Evolutionary conservation across 1,140 invertebrate species (phyloP), one percentile per base, ranked within the genome.

Genomic region (Lordiphosa stackelbergi): DNA sequence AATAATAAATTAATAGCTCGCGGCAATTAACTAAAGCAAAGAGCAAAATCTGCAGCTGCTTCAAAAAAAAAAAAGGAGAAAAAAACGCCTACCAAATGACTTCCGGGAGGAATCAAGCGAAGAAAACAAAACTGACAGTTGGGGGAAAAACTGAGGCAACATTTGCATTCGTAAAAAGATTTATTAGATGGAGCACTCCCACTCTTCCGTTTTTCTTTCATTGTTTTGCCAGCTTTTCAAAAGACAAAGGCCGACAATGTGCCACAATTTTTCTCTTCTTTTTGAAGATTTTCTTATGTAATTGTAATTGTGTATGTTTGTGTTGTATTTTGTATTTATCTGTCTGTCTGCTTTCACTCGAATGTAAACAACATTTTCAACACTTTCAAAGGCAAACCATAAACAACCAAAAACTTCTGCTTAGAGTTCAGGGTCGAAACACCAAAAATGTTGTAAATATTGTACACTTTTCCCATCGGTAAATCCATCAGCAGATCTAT

Each of bases 351-450:
- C 71, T 79, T 79, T 81, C 74, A 64, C 75, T 74, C 31, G 42
- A 58, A 74, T 64, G 63, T 79, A 79, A 79, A 79, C 75, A 79
- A 71, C 66, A 79, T 81, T 79, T 74, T 79, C 71, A 81, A 81
- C 71, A 81, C 75, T 81, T 79, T 62, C 5, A 19, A 36, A 24
- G 49, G 35, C 38, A 35, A 12, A 49, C 71, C 49, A 74, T 64
- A 79, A 79, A 81, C 70, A 79, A 57, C 13, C 28, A 57, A 11
- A 8, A 13, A 49, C 8, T 34, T 35, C 3, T 19, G 41, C 52
- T 31, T 19, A 41, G 66, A 45, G 63, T 79, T 79, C 75, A 79
- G 48, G 75, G 75, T 81, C 75, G 79, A 79, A 60, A 60, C 53
- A 60, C 61, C 41, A 53, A 58, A 71, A 72, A 51, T 69, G 71